A percentile compares a stretch with the other conserved stretches of the same genome.
These are phyloP conservation scores for Apodemia mormo DNA, from an alignment of 2,888 invertebrate species.

Conservation along the genomic window DNA sequence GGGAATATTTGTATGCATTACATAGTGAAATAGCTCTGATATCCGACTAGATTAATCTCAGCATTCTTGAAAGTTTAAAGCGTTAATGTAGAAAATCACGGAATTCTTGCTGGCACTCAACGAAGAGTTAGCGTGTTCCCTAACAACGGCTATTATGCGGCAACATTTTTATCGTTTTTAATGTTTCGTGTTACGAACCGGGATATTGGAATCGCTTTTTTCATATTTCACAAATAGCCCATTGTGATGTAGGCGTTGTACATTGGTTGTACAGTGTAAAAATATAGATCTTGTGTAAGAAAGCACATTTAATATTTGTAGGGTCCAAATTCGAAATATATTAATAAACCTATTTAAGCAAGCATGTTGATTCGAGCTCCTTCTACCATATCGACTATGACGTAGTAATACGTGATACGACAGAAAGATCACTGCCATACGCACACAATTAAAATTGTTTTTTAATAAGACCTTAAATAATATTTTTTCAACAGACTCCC, in stretches of 20 bases:
- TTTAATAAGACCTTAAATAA: too few relatives aligned
- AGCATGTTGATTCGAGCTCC: too few relatives aligned
- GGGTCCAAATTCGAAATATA: not conserved
- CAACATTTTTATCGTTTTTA: conserved; percentile 8
- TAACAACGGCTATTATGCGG: conserved; percentile 14
- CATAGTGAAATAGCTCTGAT: not conserved
- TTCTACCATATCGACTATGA: too few relatives aligned
- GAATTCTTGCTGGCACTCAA: not conserved
- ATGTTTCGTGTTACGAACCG: not conserved
- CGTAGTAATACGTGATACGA: too few relatives aligned
- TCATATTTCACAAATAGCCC: conserved; percentile 3
- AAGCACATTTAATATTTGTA: not conserved
- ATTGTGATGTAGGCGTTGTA: not conserved
- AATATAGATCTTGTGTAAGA: not conserved
- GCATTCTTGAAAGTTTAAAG: not conserved
- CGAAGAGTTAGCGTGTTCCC: not conserved
- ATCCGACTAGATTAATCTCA: not conserved
- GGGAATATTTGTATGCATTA: too few relatives aligned
- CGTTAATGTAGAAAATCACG: conserved; percentile 8
- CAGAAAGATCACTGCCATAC: too few relatives aligned
- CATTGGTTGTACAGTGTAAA: not conserved
- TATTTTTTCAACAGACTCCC: too few relatives aligned
- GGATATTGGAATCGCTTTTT: conserved; percentile 9
- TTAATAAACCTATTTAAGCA: too few relatives aligned
- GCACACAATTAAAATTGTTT: too few relatives aligned